These are phyloP conservation scores for Nesogale talazaci DNA, from an alignment of 2,113 vertebrate species.

Conservation along the genomic window DNA sequence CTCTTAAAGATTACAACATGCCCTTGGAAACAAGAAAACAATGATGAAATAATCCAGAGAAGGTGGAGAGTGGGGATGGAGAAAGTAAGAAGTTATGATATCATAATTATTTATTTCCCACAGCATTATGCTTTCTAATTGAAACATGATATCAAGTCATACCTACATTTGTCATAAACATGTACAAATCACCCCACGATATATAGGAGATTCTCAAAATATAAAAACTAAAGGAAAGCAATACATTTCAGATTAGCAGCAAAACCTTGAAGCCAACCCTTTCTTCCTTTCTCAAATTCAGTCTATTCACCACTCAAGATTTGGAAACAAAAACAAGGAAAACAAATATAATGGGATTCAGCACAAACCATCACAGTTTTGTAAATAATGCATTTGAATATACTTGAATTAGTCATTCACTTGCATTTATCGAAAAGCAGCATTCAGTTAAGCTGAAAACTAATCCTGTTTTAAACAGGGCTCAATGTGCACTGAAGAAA, in stretches of 20 bases:
- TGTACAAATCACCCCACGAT: background rate
- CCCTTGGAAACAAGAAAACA: background rate
- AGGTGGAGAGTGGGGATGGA: too few relatives aligned
- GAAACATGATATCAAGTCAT: background rate
- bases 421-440: conserved; percentile 64
- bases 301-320: background rate
- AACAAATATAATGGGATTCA: conserved; percentile 39
- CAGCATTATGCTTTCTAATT: conserved; percentile 32
- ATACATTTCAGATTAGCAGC: conserved; percentile 15
- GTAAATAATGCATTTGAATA: conserved; percentile 71
- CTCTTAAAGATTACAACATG: background rate
- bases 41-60: background rate
- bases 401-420: conserved; percentile 67
- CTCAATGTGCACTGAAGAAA: conserved; percentile 55
- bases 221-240: conserved; percentile 14
- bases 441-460: conserved; percentile 63
- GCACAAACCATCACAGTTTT: conserved; percentile 49
- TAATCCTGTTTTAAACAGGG: conserved; percentile 51
- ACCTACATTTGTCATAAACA: background rate
- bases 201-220: background rate
- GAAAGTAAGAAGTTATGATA: background rate
- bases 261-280: conserved; percentile 30
- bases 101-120: background rate
- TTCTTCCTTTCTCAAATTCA: background rate
- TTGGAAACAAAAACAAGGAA: conserved; percentile 44